Evolutionary conservation across 2,797 vertebrate species (phyloP), one percentile per base, ranked within the genome.

Genomic region (Bovichtus variegatus): DNA sequence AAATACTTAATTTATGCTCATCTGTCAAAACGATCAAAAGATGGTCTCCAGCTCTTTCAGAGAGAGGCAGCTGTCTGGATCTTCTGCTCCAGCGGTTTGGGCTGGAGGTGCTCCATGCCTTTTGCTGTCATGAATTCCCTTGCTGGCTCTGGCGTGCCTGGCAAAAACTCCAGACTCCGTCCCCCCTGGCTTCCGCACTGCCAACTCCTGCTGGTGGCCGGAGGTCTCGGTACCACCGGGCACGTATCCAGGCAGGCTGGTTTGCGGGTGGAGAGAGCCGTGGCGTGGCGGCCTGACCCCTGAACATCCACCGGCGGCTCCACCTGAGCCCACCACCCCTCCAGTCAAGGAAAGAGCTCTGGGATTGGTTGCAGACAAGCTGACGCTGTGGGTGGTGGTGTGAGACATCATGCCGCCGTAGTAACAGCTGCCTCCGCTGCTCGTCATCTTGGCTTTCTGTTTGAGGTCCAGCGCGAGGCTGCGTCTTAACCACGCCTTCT

Each of bases 401-500:
- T 96, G 94, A 46, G 96, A 96, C 91, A 95, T 94, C 92, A 96
- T 95, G 67, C 95, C 95, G 8, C 96, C 96, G 0, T 96, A 96
- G 74, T 95, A 96, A 46, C 95, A 95, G 86, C 95, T 96, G 38
- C 94, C 95, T 6, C 95, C 94, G 5, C 95, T 96, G 92, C 95
- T 96, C 29, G 93, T 95, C 47, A 96, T 91, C 53, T 95, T 89
- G n/a, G 92, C 73, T 83, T 96, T 96, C 85, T 96, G 96, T 71
- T 96, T 96, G 40, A 96, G 91, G 82, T 96, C 95, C 75, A 94
- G 57, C 0, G 93, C 79, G 9, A 96, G 84, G 77, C 90, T 96
- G 8, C 96, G 92, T 58, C 95, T 90, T 13, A 95, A 78, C 96
- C 96, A 97, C 0, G 93, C 94, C 88, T 97, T 97, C 85, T 95